Evolutionary conservation across 2,113 vertebrate genomes (phyloP).

Genomic region (Ploceus nigricollis): DNA sequence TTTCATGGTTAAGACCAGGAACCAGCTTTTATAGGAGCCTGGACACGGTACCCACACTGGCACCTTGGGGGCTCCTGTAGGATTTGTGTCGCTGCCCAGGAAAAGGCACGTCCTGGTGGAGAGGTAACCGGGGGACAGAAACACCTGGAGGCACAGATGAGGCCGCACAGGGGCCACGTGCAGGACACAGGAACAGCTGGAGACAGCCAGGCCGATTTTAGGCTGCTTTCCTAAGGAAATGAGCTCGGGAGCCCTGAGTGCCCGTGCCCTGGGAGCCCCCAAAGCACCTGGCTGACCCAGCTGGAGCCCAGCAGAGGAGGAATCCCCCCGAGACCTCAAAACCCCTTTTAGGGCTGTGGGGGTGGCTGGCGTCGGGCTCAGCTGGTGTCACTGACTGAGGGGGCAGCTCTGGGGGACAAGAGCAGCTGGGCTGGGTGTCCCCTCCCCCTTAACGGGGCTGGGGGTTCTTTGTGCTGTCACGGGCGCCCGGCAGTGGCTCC

Average conservation of each 20-base stretch:
- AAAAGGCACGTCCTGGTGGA: rapidly evolving
- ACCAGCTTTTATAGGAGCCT: not conserved
- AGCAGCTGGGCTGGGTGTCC: rapidly evolving
- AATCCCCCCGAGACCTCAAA: rapidly evolving
- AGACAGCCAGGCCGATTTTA: not conserved
- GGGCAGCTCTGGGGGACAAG: too few relatives aligned
- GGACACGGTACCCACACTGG: rapidly evolving
- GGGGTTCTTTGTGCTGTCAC: not conserved
- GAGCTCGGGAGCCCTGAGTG: not conserved
- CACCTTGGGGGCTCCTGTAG: rapidly evolving
- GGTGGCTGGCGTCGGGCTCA: not conserved
- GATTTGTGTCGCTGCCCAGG: not conserved
- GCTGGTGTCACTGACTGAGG: not conserved
- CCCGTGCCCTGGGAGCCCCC: not conserved
- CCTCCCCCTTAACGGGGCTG: rapidly evolving
- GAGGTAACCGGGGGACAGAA: not conserved
- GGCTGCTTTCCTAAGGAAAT: not conserved
- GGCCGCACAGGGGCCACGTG: not conserved
- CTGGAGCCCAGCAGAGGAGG: not conserved
- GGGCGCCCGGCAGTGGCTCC: rapidly evolving
- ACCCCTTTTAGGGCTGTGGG: not conserved
- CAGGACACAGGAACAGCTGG: not conserved
- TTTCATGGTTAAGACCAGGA: not conserved
- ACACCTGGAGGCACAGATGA: too few relatives aligned
- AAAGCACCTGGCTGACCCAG: not conserved